Conservation (phyloP, 1,140 invertebrate species). For the Drosophila ohnishii region DNA sequence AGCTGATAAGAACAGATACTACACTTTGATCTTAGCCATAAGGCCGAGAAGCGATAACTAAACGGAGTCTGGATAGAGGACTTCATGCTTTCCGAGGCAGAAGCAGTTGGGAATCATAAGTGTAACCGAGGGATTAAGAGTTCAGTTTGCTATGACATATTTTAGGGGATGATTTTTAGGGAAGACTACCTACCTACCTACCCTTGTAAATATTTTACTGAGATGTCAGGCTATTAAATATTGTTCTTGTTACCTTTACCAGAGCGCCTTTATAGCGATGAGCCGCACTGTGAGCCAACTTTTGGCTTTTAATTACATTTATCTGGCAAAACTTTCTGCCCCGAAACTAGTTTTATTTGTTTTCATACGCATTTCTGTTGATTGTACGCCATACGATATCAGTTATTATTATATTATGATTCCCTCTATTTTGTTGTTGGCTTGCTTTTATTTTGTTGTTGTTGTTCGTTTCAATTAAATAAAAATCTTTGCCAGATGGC, state of each 20-base stretch:
- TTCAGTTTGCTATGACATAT: neutral
- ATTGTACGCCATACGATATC: slow-evolving; percentile 57
- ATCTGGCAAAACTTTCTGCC: slow-evolving; percentile 67
- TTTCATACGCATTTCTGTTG: slow-evolving; percentile 48
- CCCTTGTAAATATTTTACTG: neutral
- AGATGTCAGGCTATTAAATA: neutral
- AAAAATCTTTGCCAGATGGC: slow-evolving; percentile 49
- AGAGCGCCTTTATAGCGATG: neutral
- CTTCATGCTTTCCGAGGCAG: neutral
- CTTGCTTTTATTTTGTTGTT: neutral
- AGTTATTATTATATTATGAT: slow-evolving; percentile 60
- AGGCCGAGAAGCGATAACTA: slow-evolving; percentile 83
- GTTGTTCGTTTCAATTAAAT: slow-evolving; percentile 66
- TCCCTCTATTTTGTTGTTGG: slow-evolving; percentile 13
- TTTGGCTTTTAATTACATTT: slow-evolving; percentile 78
- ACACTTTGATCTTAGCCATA: slow-evolving; percentile 85
- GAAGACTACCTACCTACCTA: neutral
- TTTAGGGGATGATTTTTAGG: slow-evolving; percentile 2
- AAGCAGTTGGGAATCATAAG: neutral
- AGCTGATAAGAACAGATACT: slow-evolving; percentile 87
- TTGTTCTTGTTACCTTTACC: neutral
- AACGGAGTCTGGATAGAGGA: neutral
- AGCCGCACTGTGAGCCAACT: slow-evolving; percentile 29
- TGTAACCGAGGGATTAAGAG: accelerated
- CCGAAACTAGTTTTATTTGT: slow-evolving; percentile 62